Percentiles rank a stretch among this genome's conserved stretches.
phyloP scores from a whole-genome alignment of 2,888 invertebrate species.

The Brenthis ino region DNA sequence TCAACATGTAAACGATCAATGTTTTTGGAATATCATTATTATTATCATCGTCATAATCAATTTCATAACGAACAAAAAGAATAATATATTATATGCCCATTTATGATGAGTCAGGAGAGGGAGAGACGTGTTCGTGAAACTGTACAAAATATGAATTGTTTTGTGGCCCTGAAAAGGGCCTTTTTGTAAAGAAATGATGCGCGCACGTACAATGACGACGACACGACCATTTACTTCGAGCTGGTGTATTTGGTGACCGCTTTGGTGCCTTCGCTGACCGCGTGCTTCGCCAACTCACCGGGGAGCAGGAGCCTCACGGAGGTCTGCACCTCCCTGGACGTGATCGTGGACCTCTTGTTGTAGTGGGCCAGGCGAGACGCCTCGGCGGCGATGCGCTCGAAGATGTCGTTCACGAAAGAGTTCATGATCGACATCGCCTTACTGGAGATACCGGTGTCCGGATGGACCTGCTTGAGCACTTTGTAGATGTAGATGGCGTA shows the following conservation, averaged over 20 bases:
- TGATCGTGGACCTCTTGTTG: constrained; percentile 85
- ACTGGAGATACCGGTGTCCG: constrained; percentile 75
- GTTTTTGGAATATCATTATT: too few species aligned
- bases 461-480: constrained; percentile 85
- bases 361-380: constrained; percentile 84
- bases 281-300: constrained; percentile 87
- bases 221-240: constrained; percentile 81
- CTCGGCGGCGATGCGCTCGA: constrained; percentile 86
- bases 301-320: constrained; percentile 85
- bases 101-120: constrained; percentile 47
- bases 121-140: constrained; percentile 86
- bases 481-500: constrained; percentile 85
- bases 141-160: too few species aligned
- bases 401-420: constrained; percentile 87
- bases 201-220: constrained; percentile 90
- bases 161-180: too few species aligned
- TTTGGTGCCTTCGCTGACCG: constrained; percentile 85
- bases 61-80: too few species aligned
- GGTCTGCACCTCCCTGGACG: constrained; percentile 86
- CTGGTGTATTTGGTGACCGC: constrained; percentile 83
- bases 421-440: constrained; percentile 88
- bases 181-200: too few species aligned
- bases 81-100: too few species aligned
- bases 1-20: too few species aligned
- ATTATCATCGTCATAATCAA: too few species aligned